phyloP scores from a whole-genome alignment of 2,797 vertebrate species.

The Alca torda region DNA sequence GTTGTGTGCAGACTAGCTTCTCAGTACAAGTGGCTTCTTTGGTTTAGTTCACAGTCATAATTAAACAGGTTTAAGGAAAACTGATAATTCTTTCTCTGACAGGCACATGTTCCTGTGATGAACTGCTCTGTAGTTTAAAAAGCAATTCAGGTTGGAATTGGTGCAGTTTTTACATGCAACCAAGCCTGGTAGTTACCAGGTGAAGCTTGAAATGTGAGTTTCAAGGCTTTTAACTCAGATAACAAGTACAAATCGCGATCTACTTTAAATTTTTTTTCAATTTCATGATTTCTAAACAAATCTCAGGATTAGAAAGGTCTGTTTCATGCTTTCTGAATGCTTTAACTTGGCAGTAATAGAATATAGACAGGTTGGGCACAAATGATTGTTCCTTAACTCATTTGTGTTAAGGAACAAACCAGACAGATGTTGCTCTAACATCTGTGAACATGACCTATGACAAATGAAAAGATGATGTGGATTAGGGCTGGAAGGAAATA shows the following conservation, averaged over 20 bases:
- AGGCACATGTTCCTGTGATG: background rate
- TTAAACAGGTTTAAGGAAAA: background rate
- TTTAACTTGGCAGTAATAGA: background rate
- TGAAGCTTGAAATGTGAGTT: background rate
- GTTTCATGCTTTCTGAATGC: background rate
- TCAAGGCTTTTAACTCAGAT: background rate
- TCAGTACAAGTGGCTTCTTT: background rate
- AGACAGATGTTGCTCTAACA: background rate
- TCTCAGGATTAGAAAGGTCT: background rate
- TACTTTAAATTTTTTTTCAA: rapidly evolving
- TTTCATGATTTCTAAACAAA: background rate
- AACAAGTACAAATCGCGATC: background rate
- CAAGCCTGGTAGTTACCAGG: background rate
- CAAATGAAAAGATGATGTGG: background rate
- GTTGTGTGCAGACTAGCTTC: background rate
- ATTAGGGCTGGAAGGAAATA: background rate
- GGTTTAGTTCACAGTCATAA: background rate
- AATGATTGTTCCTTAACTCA: background rate
- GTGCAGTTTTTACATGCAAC: background rate
- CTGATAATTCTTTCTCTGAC: background rate
- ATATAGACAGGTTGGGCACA: background rate
- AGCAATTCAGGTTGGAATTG: background rate
- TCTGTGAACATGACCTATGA: background rate
- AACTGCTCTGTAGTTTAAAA: background rate
- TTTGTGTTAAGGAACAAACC: background rate